phyloP scores from a whole-genome alignment of 2,113 vertebrate genomes.

The Canis aureus region DNA sequence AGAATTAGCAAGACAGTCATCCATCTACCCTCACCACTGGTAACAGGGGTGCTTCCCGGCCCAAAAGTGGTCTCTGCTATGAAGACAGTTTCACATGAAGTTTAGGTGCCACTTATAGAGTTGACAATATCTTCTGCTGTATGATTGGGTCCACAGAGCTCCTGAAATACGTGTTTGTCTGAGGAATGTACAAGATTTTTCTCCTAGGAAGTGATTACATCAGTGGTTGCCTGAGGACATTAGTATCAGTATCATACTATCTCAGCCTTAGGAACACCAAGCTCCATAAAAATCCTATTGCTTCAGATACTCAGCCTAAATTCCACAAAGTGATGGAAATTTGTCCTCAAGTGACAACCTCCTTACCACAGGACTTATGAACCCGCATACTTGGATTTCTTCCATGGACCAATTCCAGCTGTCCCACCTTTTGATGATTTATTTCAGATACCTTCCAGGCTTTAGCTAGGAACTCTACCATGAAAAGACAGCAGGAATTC shows the following conservation, averaged over 20 bases:
- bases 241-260: background rate
- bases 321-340: slow-evolving; percentile 58
- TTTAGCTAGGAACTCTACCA: slow-evolving; percentile 77
- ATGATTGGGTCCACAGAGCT: background rate
- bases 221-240: background rate
- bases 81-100: background rate
- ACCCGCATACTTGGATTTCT: slow-evolving; percentile 66
- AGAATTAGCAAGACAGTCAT: background rate
- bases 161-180: background rate
- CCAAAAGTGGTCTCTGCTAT: background rate
- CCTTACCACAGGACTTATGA: slow-evolving; percentile 68
- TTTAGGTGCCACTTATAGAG: background rate
- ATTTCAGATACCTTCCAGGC: slow-evolving; percentile 74
- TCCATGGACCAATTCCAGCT: slow-evolving; percentile 73
- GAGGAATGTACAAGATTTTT: background rate
- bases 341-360: slow-evolving; percentile 65
- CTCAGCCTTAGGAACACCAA: background rate
- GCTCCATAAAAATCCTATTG: background rate
- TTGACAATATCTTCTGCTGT: background rate
- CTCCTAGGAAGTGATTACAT: background rate
- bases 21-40: background rate
- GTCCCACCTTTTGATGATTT: slow-evolving; percentile 77
- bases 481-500: slow-evolving; percentile 74
- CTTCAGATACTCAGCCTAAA: slow-evolving; percentile 35
- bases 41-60: background rate